Percentiles rank a stretch among this genome's conserved stretches.
Conservation (phyloP, 2,113 vertebrate species). For the Sylvietta virens region DNA sequence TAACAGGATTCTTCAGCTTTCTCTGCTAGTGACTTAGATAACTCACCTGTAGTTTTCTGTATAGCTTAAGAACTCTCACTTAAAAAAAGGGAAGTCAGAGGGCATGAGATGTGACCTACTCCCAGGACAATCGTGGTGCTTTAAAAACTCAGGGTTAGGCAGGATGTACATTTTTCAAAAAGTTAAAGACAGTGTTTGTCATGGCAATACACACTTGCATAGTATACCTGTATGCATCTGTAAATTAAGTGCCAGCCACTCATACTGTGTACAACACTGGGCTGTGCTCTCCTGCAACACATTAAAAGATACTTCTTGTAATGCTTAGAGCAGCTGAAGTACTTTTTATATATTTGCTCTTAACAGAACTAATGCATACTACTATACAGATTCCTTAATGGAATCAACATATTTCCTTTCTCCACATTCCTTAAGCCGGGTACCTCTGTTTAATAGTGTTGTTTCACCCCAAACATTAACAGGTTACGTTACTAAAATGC, state of each 20-base stretch:
- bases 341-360: slow-evolving; percentile 79
- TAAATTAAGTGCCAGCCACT: slow-evolving; percentile 74
- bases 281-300: slow-evolving; percentile 71
- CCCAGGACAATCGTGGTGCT: slow-evolving; percentile 63
- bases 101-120: slow-evolving; percentile 47
- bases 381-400: slow-evolving; percentile 88
- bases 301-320: slow-evolving; percentile 71
- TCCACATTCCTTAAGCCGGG: slow-evolving; percentile 81
- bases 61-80: slow-evolving; percentile 36
- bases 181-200: slow-evolving; percentile 72
- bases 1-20: background rate
- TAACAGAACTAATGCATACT: slow-evolving; percentile 86
- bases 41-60: slow-evolving; percentile 37
- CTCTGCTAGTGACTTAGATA: slow-evolving; percentile 22
- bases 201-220: slow-evolving; percentile 85
- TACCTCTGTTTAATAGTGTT: slow-evolving; percentile 44
- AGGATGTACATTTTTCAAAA: slow-evolving; percentile 62
- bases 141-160: slow-evolving; percentile 64
- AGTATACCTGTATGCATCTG: slow-evolving; percentile 83
- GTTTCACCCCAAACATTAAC: slow-evolving; percentile 60
- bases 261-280: slow-evolving; percentile 63
- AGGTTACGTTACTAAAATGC: slow-evolving; percentile 46
- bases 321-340: slow-evolving; percentile 78
- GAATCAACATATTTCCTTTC: slow-evolving; percentile 94
- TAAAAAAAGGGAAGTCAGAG: slow-evolving; percentile 33